Conservation (phyloP, 2,797 vertebrate genomes). For the Phataginus tetradactyla region DNA sequence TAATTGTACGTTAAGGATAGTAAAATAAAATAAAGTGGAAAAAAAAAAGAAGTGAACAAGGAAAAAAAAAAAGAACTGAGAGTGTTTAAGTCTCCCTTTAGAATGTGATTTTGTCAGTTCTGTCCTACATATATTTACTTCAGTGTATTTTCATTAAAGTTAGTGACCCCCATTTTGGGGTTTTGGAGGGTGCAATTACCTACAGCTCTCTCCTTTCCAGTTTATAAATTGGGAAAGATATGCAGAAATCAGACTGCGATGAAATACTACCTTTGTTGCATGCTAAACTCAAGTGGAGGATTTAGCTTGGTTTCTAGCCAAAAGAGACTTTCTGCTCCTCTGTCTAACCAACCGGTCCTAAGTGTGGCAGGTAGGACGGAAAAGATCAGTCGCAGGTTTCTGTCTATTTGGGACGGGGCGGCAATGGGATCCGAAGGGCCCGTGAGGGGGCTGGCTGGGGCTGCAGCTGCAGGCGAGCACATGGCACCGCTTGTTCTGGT, state of each 20-base stretch:
- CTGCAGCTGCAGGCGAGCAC: neutral
- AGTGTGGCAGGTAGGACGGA: neutral
- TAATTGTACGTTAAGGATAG: too few species aligned
- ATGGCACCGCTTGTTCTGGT: neutral
- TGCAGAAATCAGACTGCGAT: neutral
- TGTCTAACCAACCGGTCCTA: neutral
- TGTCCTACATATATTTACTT: neutral
- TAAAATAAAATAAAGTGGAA: too few species aligned
- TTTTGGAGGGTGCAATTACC: conserved; percentile 10
- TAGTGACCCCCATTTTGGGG: conserved; percentile 15
- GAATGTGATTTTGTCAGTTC: conserved; percentile 1
- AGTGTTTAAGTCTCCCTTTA: neutral
- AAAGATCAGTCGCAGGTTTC: neutral
- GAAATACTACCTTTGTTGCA: conserved; percentile 16
- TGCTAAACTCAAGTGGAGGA: neutral
- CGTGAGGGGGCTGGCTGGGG: too few species aligned
- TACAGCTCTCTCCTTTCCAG: conserved; percentile 13
- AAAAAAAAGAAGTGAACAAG: too few species aligned
- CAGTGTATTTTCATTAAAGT: conserved; percentile 51
- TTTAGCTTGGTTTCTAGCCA: conserved; percentile 1
- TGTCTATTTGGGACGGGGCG: neutral
- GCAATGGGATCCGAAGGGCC: neutral
- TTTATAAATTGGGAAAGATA: conserved; percentile 46
- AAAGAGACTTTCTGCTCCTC: neutral
- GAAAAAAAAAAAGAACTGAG: neutral